Base-by-base conservation (phyloP, 2,113 vertebrate species). In the Chaetodon trifascialis region DNA sequence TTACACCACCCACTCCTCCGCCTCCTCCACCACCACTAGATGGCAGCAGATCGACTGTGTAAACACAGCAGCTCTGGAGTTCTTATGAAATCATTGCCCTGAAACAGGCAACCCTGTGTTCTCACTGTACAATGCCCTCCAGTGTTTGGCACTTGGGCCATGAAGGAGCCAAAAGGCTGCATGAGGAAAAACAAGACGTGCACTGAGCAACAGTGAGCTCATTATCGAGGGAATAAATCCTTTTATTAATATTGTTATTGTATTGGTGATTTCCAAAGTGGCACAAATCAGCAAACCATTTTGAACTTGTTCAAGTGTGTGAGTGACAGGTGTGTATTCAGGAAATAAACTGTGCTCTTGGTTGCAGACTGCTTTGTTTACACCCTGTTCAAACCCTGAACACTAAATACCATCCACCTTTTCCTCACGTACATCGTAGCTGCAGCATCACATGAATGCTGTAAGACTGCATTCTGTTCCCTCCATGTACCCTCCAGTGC, bases 21-120 rank as follows among this genome's bases (percentile, higher is more conserved):
- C n/a, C 14, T 52, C 0, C 11, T 60, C 0, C 4, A 0, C 5
- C 7, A 7, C 82, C 90, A 84, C 66, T 15, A 80, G 90, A 25
- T 85, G 91, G 76, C 83, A 82, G 68, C 69, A 89, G n/a, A 51
- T 0, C 11, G 2, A 8, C 2, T 0, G 0, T 34, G 15, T 7
- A 55, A 73, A 79, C 0, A 14, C 23, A 49, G 17, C 38, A 0
- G 64, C 52, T 63, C 49, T 52, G 40, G 0, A 25, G 54, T 25
- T 55, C 76, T 85, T 80, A 79, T 55, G 88, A 90, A 83, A 70
- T 83, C 11, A 12, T 87, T 87, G 79, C 84, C 10, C 23, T 49
- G 4, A 44, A 75, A 79, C 42, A 67, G 16, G 60, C 76, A 86
- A 82, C 71, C 12, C 11, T 79, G 55, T 86, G 65, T 73, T 63